Evolutionary conservation across 2,888 invertebrate species (phyloP).

Genomic region (Xylota sylvarum): DNA sequence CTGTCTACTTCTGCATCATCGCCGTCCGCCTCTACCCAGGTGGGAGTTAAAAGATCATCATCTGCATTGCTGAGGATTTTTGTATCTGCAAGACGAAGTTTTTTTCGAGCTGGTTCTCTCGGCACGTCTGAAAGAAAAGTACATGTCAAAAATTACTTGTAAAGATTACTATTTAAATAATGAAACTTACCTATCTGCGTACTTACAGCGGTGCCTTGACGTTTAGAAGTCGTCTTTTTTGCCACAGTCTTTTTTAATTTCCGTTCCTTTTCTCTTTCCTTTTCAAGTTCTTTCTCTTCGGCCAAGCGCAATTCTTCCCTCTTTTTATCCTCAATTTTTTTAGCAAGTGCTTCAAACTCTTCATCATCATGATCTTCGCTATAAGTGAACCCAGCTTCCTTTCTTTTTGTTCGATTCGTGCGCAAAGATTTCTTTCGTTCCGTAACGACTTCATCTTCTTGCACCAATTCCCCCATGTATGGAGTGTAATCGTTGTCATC

Average conservation of each 20-base stretch:
- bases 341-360: slow-evolving; percentile 75
- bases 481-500: slow-evolving; percentile 71
- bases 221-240: slow-evolving; percentile 68
- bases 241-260: slow-evolving; percentile 65
- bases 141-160: too few relatives aligned
- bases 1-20: slow-evolving; percentile 73
- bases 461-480: slow-evolving; percentile 48
- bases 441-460: slow-evolving; percentile 57
- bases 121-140: slow-evolving; percentile 28
- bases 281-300: slow-evolving; percentile 61
- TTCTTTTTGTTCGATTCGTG: slow-evolving; percentile 78
- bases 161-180: background rate
- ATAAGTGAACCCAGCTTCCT: slow-evolving; percentile 79
- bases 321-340: slow-evolving; percentile 68
- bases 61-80: slow-evolving; percentile 73
- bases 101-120: slow-evolving; percentile 65
- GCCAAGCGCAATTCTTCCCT: slow-evolving; percentile 54
- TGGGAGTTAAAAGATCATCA: slow-evolving; percentile 78
- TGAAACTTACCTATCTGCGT: slow-evolving; percentile 47
- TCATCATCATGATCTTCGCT: slow-evolving; percentile 79
- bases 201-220: slow-evolving; percentile 7
- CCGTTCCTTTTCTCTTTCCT: slow-evolving; percentile 45
- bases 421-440: slow-evolving; percentile 79
- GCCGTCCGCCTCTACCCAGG: slow-evolving; percentile 78
- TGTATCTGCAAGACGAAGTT: slow-evolving; percentile 58